Base-by-base conservation (phyloP, 2,888 invertebrate genomes). In the Leptinotarsa haldemani region DNA sequence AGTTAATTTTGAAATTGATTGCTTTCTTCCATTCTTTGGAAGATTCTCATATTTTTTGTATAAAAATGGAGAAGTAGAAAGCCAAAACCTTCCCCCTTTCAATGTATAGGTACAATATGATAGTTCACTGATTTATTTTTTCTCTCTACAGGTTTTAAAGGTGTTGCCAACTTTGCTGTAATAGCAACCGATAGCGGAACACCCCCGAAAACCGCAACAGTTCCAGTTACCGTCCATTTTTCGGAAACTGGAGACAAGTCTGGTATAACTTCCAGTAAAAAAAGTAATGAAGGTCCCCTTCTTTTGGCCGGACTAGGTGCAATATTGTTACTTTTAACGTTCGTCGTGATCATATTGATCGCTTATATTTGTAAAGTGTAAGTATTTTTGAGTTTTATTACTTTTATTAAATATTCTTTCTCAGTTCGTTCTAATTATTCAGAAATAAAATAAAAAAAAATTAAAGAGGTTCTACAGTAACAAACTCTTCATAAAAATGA, bases 101-200 rank as follows among this genome's bases (percentile, higher is more conserved):
- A 9, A 40, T 40, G 9, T 40, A 40, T 9, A n/a, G n/a, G n/a
- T n/a, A 40, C 30, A 9, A 40, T 9, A 16, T 50, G 50, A 50
- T 5, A 50, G 4, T 50, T n/a, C 16, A 25, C 13, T 61, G 16
- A 4, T 69, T 74, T 40, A 20, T 7, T 50, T 58, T 25, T 7
- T 71, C 25, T 68, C 53, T 65, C 12, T 65, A 56, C 68, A 73
- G 70, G 69, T 20, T 73, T 75, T 56, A 70, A 65, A 48, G 74
- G 76, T 22, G 69, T 76, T 64, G 92, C 95, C 65, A 93, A 94
- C 87, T 89, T 95, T 69, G 92, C 95, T 63, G 96, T 95, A 53
- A 93, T 95, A 65, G 97, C 96, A 25, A 92, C 92, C 0, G 97
- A 97, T 87, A 93, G 93, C 16, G 97, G 97, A 18, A 89, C 90